Percentiles rank a stretch among this genome's conserved stretches.
These are phyloP conservation scores for Oostethus manadensis DNA, from an alignment of 2,113 vertebrate species.

Conservation along the genomic window DNA sequence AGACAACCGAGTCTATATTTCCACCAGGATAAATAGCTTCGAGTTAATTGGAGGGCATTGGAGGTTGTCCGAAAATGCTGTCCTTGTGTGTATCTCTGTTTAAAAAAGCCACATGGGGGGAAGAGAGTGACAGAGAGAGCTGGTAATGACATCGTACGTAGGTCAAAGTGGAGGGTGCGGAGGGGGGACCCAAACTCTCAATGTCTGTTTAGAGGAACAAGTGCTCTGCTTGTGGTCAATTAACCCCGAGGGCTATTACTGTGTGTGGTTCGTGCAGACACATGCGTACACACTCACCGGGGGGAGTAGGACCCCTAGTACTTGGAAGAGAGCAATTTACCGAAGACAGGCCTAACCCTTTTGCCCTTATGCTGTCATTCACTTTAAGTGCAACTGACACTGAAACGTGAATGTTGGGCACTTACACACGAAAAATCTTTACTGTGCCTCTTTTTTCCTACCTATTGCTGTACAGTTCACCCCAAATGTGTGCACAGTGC, in stretches of 20 bases:
- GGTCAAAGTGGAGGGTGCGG: conserved; percentile 31
- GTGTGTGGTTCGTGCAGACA: conserved; percentile 27
- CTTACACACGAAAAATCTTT: not conserved
- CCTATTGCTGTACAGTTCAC: not conserved
- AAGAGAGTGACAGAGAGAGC: conserved; percentile 8
- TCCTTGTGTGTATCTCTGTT: conserved; percentile 19
- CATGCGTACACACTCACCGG: conserved; percentile 2
- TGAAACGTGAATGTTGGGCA: conserved; percentile 24
- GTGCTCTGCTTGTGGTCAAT: conserved; percentile 55
- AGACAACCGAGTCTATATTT: conserved; percentile 13
- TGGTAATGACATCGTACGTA: conserved; percentile 46
- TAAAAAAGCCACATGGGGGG: conserved; percentile 16
- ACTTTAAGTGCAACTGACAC: conserved; percentile 46
- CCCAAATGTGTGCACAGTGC: too few species aligned
- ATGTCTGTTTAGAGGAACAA: conserved; percentile 60
- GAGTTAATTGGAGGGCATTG: conserved; percentile 27
- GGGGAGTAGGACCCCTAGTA: conserved; percentile 15
- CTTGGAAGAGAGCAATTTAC: conserved; percentile 51
- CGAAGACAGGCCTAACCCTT: conserved; percentile 32
- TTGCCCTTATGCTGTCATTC: conserved; percentile 27
- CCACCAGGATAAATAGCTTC: conserved; percentile 8
- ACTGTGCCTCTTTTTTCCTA: not conserved
- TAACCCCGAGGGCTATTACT: conserved; percentile 56
- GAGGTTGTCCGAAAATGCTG: conserved; percentile 14
- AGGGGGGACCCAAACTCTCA: conserved; percentile 37